Base-by-base conservation (phyloP, 2,113 vertebrate species). In the Tonatia bakeri region DNA sequence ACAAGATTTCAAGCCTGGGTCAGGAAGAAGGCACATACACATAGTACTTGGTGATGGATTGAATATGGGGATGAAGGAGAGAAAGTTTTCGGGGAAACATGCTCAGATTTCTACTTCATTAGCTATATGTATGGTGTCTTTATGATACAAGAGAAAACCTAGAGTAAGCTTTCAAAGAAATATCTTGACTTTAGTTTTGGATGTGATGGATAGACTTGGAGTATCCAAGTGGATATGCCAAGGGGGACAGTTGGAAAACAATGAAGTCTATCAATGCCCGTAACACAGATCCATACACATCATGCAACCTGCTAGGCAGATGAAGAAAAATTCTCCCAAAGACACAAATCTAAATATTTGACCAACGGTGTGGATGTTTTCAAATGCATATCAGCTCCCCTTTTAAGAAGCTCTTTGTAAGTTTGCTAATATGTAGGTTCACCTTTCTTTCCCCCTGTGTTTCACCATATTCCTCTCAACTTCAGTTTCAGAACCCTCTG, bases 111-210 rank as follows among this genome's bases (percentile, higher is more conserved):
- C 72, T 73, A 40, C 77, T 50, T 91, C 26, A 36, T 73, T 43
- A 79, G 47, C 67, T 67, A 7, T 70, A 65, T 77, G 26, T 36
- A 1, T 54, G 17, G 31, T 92, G 10, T 56, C 77, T 73, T 93
- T 80, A 70, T 83, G 36, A 61, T 91, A 7, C 36, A 70, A n/a
- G 6, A 90, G 79, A 93, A 96, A 92, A 85, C 14, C 22, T 33
- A 16, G 95, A 82, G 13, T 13, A 83, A 36, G 38, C 52, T 90
- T 91, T 95, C 40, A 73, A 87, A 91, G 65, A 80, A 91, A 92
- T 64, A 83, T 72, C 70, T 10, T 16, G 47, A 33, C 43, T 87
- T 93, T 83, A n/a, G 79, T 45, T 82, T 91, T 86, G 36, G 26
- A 77, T 61, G 38, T 85, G 92, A 80, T 70, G 56, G 73, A 40